Evolutionary conservation across 1,140 invertebrate species (phyloP).

Genomic region (Mylabris phalerata): DNA sequence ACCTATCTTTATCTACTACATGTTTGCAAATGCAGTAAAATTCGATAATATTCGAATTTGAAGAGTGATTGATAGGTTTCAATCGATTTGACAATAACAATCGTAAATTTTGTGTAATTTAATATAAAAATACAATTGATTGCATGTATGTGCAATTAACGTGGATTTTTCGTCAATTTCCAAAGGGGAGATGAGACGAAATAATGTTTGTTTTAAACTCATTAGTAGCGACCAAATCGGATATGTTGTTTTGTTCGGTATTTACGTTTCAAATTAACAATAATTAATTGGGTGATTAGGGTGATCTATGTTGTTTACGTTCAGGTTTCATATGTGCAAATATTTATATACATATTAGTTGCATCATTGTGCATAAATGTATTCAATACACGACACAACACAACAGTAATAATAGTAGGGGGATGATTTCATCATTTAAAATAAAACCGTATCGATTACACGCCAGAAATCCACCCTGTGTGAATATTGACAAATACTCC

Average conservation of each 20-base stretch:
- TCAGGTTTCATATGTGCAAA: conserved; percentile 19
- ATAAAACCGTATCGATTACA: too few species aligned
- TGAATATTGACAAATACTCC: too few species aligned
- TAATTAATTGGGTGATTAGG: conserved; percentile 42
- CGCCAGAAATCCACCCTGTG: too few species aligned
- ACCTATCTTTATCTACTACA: background rate
- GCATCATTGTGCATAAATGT: conserved; percentile 28
- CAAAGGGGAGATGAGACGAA: conserved; percentile 32
- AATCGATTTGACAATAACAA: conserved; percentile 23
- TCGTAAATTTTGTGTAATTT: conserved; percentile 21
- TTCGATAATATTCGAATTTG: background rate
- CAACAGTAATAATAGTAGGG: too few species aligned
- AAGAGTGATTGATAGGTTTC: conserved; percentile 25
- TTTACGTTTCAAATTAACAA: conserved; percentile 41
- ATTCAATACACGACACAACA: conserved; percentile 10
- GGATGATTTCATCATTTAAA: too few species aligned
- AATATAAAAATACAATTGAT: background rate
- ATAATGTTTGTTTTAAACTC: conserved; percentile 38
- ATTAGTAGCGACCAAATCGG: conserved; percentile 35
- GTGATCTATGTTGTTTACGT: conserved; percentile 35
- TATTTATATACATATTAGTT: conserved; percentile 31
- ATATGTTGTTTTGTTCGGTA: conserved; percentile 37
- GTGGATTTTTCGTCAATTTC: conserved; percentile 36
- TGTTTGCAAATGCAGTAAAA: background rate
- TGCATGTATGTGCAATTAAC: conserved; percentile 19